Conservation (phyloP, 2,113 vertebrate species). For the Pseudolaguvia tuberculata region DNA sequence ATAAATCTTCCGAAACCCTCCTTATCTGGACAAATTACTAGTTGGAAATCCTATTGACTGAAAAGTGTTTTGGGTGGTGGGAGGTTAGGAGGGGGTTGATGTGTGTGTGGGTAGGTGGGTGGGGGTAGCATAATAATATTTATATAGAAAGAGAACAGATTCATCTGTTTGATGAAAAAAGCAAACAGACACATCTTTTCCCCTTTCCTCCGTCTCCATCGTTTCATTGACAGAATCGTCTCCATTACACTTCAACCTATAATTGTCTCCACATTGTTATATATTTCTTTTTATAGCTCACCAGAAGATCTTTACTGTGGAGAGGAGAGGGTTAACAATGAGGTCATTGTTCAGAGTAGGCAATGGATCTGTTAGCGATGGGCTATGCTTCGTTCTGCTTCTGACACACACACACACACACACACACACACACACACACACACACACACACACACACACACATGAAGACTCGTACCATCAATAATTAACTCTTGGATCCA, state of each 20-base stretch:
- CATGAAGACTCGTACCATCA: too few relatives aligned
- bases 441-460: constrained; percentile 5
- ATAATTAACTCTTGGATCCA: constrained; percentile 14
- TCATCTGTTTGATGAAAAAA: too few relatives aligned
- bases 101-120: too few relatives aligned
- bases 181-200: neutral
- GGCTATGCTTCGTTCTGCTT: constrained; percentile 27
- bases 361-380: constrained; percentile 49
- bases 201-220: neutral
- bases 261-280: neutral
- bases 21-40: too few relatives aligned
- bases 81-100: too few relatives aligned
- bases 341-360: constrained; percentile 50
- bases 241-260: neutral
- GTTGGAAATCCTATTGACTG: too few relatives aligned
- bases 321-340: constrained; percentile 55
- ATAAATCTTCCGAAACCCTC: too few relatives aligned
- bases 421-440: neutral
- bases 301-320: constrained; percentile 49
- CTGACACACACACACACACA: constrained; percentile 26
- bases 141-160: too few relatives aligned
- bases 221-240: neutral
- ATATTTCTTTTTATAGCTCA: constrained; percentile 12
- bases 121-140: too few relatives aligned
- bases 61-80: too few relatives aligned